A percentile compares a stretch with the other conserved stretches of the same genome.
Conservation (phyloP, 2,113 vertebrate genomes). For the Xerus inauris region DNA sequence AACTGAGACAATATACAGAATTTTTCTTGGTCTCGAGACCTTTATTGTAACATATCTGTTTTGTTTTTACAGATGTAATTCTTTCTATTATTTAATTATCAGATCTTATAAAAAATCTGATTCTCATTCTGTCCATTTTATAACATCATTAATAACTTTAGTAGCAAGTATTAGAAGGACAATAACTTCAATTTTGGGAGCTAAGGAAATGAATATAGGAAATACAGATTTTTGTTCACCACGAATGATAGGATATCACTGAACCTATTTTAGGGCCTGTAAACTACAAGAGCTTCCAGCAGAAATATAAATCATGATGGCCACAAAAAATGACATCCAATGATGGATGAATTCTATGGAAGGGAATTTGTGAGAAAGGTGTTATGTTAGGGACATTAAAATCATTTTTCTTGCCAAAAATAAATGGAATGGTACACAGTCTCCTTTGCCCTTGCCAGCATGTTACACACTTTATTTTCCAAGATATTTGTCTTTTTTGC, state of each 20-base stretch:
- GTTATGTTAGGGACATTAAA: neutral
- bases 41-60: neutral
- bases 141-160: neutral
- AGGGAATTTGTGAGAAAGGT: slow-evolving; percentile 39
- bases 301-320: slow-evolving; percentile 14
- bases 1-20: neutral
- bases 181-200: neutral
- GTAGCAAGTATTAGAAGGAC: neutral
- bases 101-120: neutral
- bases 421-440: slow-evolving; percentile 11
- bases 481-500: neutral
- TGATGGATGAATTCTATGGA: slow-evolving; percentile 53
- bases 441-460: slow-evolving; percentile 43
- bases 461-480: slow-evolving; percentile 4
- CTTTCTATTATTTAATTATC: slow-evolving; percentile 9
- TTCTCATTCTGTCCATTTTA: neutral
- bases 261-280: neutral
- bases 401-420: slow-evolving; percentile 67
- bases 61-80: neutral
- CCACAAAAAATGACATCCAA: neutral
- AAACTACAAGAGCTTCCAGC: neutral
- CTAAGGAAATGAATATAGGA: neutral
- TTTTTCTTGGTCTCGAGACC: neutral
- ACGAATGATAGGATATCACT: neutral
- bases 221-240: neutral